Evolutionary conservation across 2,888 invertebrate species (phyloP).

Genomic region (Sturmia bella): DNA sequence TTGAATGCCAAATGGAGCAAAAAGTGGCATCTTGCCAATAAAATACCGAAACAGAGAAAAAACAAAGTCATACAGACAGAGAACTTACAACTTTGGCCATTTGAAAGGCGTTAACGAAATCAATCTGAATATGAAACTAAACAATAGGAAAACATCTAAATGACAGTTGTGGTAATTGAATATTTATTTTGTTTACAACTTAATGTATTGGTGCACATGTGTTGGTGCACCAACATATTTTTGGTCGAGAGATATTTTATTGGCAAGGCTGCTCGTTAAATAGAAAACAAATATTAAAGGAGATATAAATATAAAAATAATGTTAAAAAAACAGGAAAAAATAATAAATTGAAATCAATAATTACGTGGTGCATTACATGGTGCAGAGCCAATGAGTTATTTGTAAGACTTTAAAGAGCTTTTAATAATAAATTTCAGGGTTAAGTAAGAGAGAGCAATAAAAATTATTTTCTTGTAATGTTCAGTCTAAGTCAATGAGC

Average conservation of each 20-base stretch:
- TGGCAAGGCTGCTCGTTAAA: constrained; percentile 29
- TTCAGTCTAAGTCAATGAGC: too few relatives aligned
- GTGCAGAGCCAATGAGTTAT: constrained; percentile 5
- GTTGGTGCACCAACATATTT: constrained; percentile 11
- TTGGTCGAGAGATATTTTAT: constrained; percentile 16
- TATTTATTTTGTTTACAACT: constrained; percentile 43
- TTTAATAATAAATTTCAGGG: background rate
- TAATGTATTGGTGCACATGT: constrained; percentile 7
- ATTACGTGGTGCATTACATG: constrained; percentile 15
- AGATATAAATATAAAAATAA: constrained; percentile 9
- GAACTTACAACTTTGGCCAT: constrained; percentile 47
- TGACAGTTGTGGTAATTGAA: constrained; percentile 65
- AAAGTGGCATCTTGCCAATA: constrained; percentile 51
- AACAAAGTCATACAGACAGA: constrained; percentile 10
- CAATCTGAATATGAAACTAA: constrained; percentile 56
- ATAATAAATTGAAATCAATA: constrained; percentile 12
- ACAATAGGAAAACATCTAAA: constrained; percentile 59
- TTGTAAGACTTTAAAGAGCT: background rate
- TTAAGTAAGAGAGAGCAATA: background rate
- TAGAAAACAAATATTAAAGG: constrained; percentile 3
- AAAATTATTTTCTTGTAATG: background rate
- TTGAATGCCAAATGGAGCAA: constrained; percentile 36
- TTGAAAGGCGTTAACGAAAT: constrained; percentile 67
- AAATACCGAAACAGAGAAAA: constrained; percentile 46
- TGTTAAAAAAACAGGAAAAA: background rate